Evolutionary conservation across 2,113 vertebrate species (phyloP), one percentile per base, ranked within the genome.

Genomic region (Triplophysa dalaica): DNA sequence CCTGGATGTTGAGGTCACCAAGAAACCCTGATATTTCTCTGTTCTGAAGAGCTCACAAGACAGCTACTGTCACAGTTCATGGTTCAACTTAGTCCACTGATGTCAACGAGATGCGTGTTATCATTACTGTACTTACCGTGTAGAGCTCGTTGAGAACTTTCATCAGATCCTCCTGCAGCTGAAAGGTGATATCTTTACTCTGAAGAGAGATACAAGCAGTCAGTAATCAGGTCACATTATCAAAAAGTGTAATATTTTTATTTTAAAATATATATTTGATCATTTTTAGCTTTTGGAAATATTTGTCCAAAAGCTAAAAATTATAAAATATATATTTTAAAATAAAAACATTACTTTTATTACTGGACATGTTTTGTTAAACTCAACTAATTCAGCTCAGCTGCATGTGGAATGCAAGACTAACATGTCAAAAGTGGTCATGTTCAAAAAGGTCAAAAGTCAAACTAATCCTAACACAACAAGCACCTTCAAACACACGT

Each of bases 71-170:
- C 54, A 58, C 19, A 21, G 54, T 9, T 17, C 16, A 52, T 17
- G 16, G 50, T 52, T 16, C 5, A 52, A 5, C 50, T 6, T 5
- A 17, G 16, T 52, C 14, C 50, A 52, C 14, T 17, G 50, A 52
- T 19, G 54, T 17, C 43, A 45, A 45, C 8, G 11, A 45, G 43
- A 45, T 9, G 10, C 43, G 19, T 21, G 19, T 8, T 58, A n/a
- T 58, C 19, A 82, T 19, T 64, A 63, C 83, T 63, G 11, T 85
- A 92, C 97, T 98, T 94, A 99, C 98, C 83, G 97, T 99, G 90
- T 99, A 99, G 24, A 99, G 94, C 91, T 99, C 98, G 12, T 98
- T 99, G 79, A 99, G 95, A 87, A 99, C 97, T 93, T 97, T 99
- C 96, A 99, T 98, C 89, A 99, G 93, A 91, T 99, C 98, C 89